Evolutionary conservation across 2,888 invertebrate genomes (phyloP).

Genomic region (Drosophila koepferae): DNA sequence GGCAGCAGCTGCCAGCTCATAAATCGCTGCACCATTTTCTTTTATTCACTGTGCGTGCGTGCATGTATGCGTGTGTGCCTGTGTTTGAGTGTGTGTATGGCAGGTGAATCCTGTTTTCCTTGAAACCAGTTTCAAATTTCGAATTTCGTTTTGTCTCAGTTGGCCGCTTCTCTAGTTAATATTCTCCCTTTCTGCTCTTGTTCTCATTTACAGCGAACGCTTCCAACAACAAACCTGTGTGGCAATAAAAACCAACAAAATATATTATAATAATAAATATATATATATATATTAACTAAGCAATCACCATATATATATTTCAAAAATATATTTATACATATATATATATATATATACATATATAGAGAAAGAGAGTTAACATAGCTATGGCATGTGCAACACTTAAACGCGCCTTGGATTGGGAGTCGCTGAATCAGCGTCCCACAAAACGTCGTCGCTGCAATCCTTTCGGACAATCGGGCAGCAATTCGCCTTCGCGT

Average conservation of each 20-base stretch:
- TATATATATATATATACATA: conserved; percentile 23
- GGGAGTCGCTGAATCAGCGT: conserved; percentile 95
- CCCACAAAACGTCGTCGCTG: conserved; percentile 96
- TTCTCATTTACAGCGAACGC: conserved; percentile 54
- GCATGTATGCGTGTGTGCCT: conserved; percentile 32
- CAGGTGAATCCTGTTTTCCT: conserved; percentile 81
- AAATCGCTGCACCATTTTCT: conserved; percentile 79
- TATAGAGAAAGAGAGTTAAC: conserved; percentile 16
- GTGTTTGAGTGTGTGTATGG: conserved; percentile 42
- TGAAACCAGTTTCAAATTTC: conserved; percentile 64
- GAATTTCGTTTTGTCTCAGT: conserved; percentile 34
- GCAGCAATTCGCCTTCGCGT: conserved; percentile 80
- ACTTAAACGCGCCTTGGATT: conserved; percentile 96
- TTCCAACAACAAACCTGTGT: conserved; percentile 56
- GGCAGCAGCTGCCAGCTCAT: conserved; percentile 51
- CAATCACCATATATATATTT: conserved; percentile 14
- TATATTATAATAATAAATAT: neutral
- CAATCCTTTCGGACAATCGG: conserved; percentile 91
- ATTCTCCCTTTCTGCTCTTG: conserved; percentile 11
- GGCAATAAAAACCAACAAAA: conserved; percentile 55
- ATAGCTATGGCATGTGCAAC: conserved; percentile 97
- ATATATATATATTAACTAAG: conserved; percentile 25
- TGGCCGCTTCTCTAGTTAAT: conserved; percentile 21
- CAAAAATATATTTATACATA: conserved; percentile 30
- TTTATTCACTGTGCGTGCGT: conserved; percentile 28